Evolutionary conservation across 2,113 vertebrate species (phyloP).

Genomic region (zebrafish (Danio rerio)): GRCz12tu NC_133179.1:71134001-71134500

Average conservation of each 20-base stretch:
- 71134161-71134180: conserved; percentile 92
- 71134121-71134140: conserved; percentile 99
- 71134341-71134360: conserved; percentile 94
- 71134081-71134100: conserved; percentile 86
- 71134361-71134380: conserved; percentile 92
- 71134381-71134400: conserved; percentile 88
- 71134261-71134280: background rate
- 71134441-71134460: conserved; percentile 95
- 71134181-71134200: conserved; percentile 94
- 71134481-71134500: too few relatives aligned
- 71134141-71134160: conserved; percentile 95
- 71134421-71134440: conserved; percentile 90
- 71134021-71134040: too few relatives aligned
- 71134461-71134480: conserved; percentile 86
- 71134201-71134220: conserved; percentile 87
- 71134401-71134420: conserved; percentile 89
- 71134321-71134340: conserved; percentile 86
- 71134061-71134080: background rate
- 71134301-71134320: too few relatives aligned
- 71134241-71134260: conserved; percentile 89
- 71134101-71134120: conserved; percentile 86
- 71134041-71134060: background rate
- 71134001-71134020: too few relatives aligned
- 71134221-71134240: conserved; percentile 85
- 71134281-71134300: background rate